Evolutionary conservation across 1,140 invertebrate species (phyloP), one percentile per base, ranked within the genome.

Genomic region (Physella acuta): DNA sequence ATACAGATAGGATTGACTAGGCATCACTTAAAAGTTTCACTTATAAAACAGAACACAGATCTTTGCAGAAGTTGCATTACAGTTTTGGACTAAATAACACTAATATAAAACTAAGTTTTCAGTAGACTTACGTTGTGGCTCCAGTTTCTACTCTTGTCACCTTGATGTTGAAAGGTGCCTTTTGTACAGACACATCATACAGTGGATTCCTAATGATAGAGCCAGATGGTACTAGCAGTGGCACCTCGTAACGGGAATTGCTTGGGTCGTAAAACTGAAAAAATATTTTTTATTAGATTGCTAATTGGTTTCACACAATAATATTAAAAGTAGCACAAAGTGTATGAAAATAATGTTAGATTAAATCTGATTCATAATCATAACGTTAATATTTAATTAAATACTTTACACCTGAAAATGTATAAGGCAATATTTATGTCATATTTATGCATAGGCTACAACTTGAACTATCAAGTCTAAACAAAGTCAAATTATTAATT

Each of bases 221-320:
- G 16, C 62, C 49, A 31, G 44, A 33, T 65, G 62, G 62, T 20
- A 36, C 34, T 24, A 11, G 39, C 4, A 65, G 49, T 1, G 62
- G 62, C 20, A 52, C 44, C 28, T 65, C 44, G 53, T 49, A 65
- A 4, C 62, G 37, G 30, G 30, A 3, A 4, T 33, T 53, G 36
- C n/a, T 65, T 1, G 62, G 49, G 20, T 65, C 62, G 24, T 52
- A 65, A 3, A 65, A 33, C 62, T 65, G 62, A 24, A 16, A 33
- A 0, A 65, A 49, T 2, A 53, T 11, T 14, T 5, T 31, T 31
- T 37, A 62, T 24, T 17, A 24, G 31, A 8, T 26, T 4, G 16
- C 20, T 52, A 3, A 17, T n/a, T 3, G n/a, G n/a, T n/a, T n/a
- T n/a, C n/a, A n/a, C 26, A 52, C 26, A 49, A 20, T 49, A 49